Evolutionary conservation across 1,140 invertebrate genomes (phyloP), one percentile per base, ranked within the genome.

Genomic region (Laodelphax striatellus): DNA sequence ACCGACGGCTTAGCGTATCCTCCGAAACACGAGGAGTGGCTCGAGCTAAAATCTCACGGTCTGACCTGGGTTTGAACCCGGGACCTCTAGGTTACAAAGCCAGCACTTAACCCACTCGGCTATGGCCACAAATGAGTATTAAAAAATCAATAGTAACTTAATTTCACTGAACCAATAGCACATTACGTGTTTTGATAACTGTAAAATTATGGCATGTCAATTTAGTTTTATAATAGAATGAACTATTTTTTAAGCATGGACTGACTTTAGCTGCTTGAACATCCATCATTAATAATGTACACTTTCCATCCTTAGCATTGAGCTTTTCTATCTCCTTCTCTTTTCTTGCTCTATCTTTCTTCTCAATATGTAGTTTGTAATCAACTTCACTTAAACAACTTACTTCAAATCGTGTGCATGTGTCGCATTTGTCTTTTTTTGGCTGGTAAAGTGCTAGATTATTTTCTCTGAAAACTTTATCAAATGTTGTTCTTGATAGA

Each of bases 211-310:
- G 72, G 14, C 68, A 56, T 16, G 65, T 52, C 17, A 76, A 61
- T 64, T 76, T 77, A 11, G 66, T 72, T 67, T 75, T 76, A 64
- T 71, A 76, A 65, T 76, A 77, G 24, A 74, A 44, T 46, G 68
- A 67, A 64, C 73, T 54, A 50, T 68, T 67, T 64, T 71, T 68
- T 34, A 75, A 31, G 57, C 57, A 59, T 57, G 73, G 73, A 50
- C 57, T 64, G 24, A 73, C 56, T 63, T 73, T 71, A 19, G 75
- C 72, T 52, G 71, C 68, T 69, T 74, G 67, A 19, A 74, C 52
- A 68, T 75, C 73, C 55, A 67, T 66, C n/a, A 67, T 70, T 19
- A 72, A 55, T 43, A 67, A 59, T 61, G 63, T 52, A 46, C 57
- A 52, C 52, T 67, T 54, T 52, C 62, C 63, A 31, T 62, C 44